Percentiles rank a stretch among this genome's conserved stretches.
These are phyloP conservation scores for Catharus bicknelli DNA, from an alignment of 2,113 vertebrate genomes.

Conservation along the genomic window DNA sequence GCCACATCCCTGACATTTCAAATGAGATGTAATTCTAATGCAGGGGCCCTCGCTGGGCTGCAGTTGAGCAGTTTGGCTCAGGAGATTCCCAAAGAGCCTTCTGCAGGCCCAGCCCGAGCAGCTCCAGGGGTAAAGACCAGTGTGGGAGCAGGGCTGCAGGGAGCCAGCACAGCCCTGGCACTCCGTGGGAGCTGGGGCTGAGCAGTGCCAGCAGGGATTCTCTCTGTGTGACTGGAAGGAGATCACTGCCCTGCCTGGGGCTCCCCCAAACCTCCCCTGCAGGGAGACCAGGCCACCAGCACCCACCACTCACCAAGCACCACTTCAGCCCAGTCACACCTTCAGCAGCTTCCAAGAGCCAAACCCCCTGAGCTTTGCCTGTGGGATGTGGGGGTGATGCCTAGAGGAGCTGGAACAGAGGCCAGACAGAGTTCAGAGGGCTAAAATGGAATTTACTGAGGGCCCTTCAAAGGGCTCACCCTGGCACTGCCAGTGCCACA, in stretches of 20 bases:
- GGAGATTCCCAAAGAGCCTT: background rate
- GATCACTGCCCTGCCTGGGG: fast-evolving
- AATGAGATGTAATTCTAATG: conserved; percentile 23
- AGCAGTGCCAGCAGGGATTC: background rate
- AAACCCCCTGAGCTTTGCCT: background rate
- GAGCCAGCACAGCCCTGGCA: background rate
- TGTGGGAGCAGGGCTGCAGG: background rate
- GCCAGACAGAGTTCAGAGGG: no score
- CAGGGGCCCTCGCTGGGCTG: background rate
- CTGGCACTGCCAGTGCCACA: no score
- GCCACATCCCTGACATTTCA: conserved; percentile 38
- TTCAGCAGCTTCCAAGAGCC: background rate
- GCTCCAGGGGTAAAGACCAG: background rate
- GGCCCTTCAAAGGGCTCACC: no score
- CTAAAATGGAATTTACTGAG: no score
- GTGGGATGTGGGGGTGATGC: background rate
- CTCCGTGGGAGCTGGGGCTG: fast-evolving
- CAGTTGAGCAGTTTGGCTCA: background rate
- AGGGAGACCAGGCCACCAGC: fast-evolving
- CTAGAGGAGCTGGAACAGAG: no score
- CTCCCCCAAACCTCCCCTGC: fast-evolving
- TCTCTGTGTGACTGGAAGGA: background rate
- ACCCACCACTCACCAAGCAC: background rate
- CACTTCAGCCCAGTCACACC: background rate
- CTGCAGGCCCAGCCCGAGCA: background rate